Evolutionary conservation across 2,113 vertebrate species (phyloP).

Genomic region (Corynorhinus townsendii): DNA sequence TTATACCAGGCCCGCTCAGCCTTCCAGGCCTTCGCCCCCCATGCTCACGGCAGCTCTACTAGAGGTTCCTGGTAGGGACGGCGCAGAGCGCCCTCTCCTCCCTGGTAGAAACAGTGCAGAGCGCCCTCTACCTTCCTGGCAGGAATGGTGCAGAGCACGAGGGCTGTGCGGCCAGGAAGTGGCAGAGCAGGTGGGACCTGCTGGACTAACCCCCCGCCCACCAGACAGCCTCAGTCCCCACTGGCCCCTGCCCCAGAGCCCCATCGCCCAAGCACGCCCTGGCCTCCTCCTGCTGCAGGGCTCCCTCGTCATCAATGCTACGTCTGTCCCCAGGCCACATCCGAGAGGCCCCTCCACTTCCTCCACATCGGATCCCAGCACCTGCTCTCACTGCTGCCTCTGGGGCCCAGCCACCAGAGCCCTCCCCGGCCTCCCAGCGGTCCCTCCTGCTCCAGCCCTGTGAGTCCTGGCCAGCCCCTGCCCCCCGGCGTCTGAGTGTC

Average conservation of each 20-base stretch:
- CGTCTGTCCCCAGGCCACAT: too few species aligned
- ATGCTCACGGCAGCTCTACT: background rate
- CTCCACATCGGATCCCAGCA: background rate
- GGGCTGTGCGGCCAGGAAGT: accelerated
- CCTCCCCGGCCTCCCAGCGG: accelerated
- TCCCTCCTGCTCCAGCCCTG: too few species aligned
- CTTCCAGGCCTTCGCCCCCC: background rate
- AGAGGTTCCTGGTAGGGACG: background rate
- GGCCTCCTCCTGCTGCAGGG: background rate
- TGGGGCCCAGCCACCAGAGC: background rate
- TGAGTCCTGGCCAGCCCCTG: too few species aligned
- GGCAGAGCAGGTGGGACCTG: background rate
- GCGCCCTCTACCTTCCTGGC: too few species aligned
- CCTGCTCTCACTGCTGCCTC: background rate
- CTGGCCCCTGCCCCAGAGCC: background rate
- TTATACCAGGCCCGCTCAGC: background rate
- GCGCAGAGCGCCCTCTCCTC: background rate
- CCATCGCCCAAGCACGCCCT: accelerated
- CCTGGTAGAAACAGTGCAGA: too few species aligned
- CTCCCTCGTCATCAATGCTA: accelerated
- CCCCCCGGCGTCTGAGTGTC: too few species aligned
- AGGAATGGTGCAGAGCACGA: too few species aligned
- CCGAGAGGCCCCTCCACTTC: background rate
- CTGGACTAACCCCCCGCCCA: background rate
- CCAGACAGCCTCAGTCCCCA: background rate